These are phyloP conservation scores for Octonoba sinensis DNA, from an alignment of 2,888 invertebrate genomes.

Conservation along the genomic window DNA sequence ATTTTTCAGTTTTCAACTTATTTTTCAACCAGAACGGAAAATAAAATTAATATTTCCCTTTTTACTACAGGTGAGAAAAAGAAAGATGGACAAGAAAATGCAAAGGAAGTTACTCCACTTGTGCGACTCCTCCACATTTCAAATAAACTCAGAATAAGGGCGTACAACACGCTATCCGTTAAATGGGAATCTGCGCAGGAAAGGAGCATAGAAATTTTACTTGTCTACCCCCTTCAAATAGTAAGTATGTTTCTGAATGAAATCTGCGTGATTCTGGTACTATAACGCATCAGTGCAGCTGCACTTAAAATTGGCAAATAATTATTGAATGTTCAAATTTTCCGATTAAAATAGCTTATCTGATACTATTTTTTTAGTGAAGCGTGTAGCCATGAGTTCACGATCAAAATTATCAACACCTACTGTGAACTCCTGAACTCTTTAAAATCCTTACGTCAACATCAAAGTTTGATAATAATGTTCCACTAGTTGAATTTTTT, in stretches of 20 bases:
- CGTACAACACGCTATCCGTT: constrained; percentile 13
- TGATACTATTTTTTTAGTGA: too few species aligned
- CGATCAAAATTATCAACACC: too few species aligned
- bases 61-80: constrained; percentile 30
- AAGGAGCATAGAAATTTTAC: constrained; percentile 32
- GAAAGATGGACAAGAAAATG: constrained; percentile 9
- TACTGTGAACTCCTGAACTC: too few species aligned
- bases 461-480: too few species aligned
- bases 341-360: too few species aligned
- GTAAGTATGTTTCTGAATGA: constrained; percentile 4
- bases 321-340: too few species aligned
- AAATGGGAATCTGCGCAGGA: constrained; percentile 36
- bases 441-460: too few species aligned
- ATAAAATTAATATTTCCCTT: background rate
- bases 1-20: too few species aligned
- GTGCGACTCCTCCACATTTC: constrained; percentile 18
- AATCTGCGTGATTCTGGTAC: background rate
- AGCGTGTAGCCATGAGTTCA: too few species aligned
- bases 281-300: background rate
- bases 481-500: too few species aligned
- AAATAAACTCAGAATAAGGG: constrained; percentile 20
- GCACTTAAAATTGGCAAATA: too few species aligned
- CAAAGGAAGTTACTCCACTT: constrained; percentile 3
- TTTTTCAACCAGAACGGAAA: too few species aligned
- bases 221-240: constrained; percentile 27